Conservation (phyloP, 2,113 vertebrate genomes). For the Polypterus bichir region DNA sequence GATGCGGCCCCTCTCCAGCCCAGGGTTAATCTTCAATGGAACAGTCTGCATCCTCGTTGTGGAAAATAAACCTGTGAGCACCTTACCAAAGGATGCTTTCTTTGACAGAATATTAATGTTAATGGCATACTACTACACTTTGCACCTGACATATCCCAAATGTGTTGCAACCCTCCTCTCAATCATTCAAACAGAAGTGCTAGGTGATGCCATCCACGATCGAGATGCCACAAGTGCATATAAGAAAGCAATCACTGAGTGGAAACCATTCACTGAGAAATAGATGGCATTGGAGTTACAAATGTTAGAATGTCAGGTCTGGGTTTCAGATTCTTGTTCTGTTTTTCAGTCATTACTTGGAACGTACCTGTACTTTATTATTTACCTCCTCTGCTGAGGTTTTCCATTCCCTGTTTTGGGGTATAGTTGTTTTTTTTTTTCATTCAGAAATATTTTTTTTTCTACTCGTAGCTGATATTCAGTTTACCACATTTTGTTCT, state of each 20-base stretch:
- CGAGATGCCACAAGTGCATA: constrained; percentile 12
- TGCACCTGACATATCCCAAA: constrained; percentile 23
- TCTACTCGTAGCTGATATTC: no score
- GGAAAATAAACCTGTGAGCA: constrained; percentile 15
- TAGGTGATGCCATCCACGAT: constrained; percentile 8
- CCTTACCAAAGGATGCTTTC: constrained; percentile 18
- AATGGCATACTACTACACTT: constrained; percentile 24
- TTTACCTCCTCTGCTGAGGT: no score
- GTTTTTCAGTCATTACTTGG: no score
- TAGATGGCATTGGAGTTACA: neutral
- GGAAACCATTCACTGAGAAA: constrained; percentile 9
- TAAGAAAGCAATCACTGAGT: constrained; percentile 14
- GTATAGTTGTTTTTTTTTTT: no score
- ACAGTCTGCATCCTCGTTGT: constrained; percentile 21
- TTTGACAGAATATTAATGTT: constrained; percentile 19
- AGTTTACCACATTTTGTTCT: no score
- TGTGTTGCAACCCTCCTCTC: constrained; percentile 26
- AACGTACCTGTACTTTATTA: no score
- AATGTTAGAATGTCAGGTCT: no score
- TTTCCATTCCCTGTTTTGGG: no score
- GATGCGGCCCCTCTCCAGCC: constrained; percentile 22
- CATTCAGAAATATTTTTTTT: no score
- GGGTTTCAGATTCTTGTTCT: no score
- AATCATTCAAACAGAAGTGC: constrained; percentile 23
- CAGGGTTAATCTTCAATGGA: constrained; percentile 17